phyloP scores from a whole-genome alignment of 2,888 invertebrate genomes.

The Xanthostigma xanthostigma region DNA sequence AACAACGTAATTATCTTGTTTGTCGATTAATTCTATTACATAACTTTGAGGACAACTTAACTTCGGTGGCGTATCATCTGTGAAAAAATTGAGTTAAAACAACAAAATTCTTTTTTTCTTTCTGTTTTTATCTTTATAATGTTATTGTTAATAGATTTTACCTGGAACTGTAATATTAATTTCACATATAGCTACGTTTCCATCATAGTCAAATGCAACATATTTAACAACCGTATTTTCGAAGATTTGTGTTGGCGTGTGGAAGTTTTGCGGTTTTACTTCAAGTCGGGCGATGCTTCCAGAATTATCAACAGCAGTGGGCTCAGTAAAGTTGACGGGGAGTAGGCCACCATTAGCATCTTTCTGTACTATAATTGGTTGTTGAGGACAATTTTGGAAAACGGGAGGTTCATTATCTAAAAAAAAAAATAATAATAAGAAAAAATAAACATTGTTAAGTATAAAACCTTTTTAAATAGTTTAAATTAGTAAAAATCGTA shows the following conservation, averaged over 20 bases:
- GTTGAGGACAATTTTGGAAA: slow-evolving; percentile 91
- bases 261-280: slow-evolving; percentile 83
- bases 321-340: slow-evolving; percentile 86
- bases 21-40: slow-evolving; percentile 79
- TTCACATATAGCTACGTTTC: slow-evolving; percentile 93
- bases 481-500: slow-evolving; percentile 25
- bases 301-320: slow-evolving; percentile 87
- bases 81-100: slow-evolving; percentile 4
- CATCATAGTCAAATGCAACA: slow-evolving; percentile 92
- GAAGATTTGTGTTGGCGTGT: slow-evolving; percentile 74
- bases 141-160: slow-evolving; percentile 16
- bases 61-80: slow-evolving; percentile 78
- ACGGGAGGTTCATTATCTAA: slow-evolving; percentile 88
- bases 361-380: slow-evolving; percentile 77
- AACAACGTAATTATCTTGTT: slow-evolving; percentile 77
- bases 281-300: slow-evolving; percentile 87
- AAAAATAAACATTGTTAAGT: background rate
- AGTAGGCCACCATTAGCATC: slow-evolving; percentile 79
- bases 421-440: slow-evolving; percentile 21
- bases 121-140: background rate
- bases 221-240: slow-evolving; percentile 88
- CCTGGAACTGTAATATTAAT: slow-evolving; percentile 86
- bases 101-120: background rate
- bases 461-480: background rate
- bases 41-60: slow-evolving; percentile 88